phyloP scores from a whole-genome alignment of 2,888 invertebrate genomes.

The Chouioia cunea region DNA sequence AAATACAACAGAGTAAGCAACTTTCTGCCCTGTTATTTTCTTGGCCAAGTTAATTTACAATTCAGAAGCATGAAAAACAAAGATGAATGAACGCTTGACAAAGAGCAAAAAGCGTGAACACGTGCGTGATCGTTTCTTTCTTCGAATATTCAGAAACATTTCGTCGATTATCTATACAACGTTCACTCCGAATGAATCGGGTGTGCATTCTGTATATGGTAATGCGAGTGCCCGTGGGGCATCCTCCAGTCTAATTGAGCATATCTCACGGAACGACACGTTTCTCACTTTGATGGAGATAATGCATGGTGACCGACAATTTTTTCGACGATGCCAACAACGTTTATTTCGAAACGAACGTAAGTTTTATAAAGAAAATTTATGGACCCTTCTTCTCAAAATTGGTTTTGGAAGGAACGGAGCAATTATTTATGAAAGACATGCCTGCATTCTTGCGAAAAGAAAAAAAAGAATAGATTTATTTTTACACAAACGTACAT shows the following conservation, averaged over 20 bases:
- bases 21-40: background rate
- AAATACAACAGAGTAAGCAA: constrained; percentile 18
- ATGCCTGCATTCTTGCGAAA: too few species aligned
- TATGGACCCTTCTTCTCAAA: too few species aligned
- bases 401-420: too few species aligned
- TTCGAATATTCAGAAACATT: too few species aligned
- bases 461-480: too few species aligned
- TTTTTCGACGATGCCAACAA: too few species aligned
- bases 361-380: too few species aligned
- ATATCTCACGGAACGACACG: constrained; percentile 50
- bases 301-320: too few species aligned
- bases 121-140: constrained; percentile 16
- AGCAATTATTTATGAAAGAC: too few species aligned
- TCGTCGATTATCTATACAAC: background rate
- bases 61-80: background rate
- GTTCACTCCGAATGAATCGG: background rate
- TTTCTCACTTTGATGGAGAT: background rate
- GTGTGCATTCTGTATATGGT: constrained; percentile 48
- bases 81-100: background rate
- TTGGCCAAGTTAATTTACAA: constrained; percentile 13
- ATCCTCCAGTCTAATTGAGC: constrained; percentile 47
- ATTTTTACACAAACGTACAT: too few species aligned
- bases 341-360: too few species aligned
- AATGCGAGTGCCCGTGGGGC: constrained; percentile 49
- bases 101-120: background rate